Evolutionary conservation across 1,140 invertebrate species (phyloP).

Genomic region (Drosophila micromelanica): DNA sequence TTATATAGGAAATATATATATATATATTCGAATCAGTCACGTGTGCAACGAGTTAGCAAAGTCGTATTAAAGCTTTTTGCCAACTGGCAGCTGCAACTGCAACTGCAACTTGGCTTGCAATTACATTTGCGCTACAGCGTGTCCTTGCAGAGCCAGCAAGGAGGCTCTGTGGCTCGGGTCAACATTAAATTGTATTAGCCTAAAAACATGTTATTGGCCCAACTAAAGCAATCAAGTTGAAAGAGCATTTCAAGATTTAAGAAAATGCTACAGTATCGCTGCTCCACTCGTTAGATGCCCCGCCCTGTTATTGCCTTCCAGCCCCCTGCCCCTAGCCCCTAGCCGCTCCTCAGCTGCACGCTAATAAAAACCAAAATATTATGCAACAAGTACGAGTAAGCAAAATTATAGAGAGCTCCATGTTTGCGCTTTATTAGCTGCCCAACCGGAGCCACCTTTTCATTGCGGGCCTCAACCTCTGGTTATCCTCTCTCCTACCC

Average conservation of each 20-base stretch:
- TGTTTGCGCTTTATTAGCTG: conserved; percentile 74
- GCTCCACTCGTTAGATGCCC: conserved; percentile 5
- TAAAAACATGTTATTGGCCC: conserved; percentile 66
- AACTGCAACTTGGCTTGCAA: conserved; percentile 22
- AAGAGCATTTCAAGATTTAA: conserved; percentile 67
- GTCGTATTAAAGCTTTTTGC: conserved; percentile 24
- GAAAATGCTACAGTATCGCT: conserved; percentile 19
- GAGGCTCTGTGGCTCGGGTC: conserved; percentile 18
- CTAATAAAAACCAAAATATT: conserved; percentile 80
- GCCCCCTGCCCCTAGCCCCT: background rate
- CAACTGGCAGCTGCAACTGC: conserved; percentile 11
- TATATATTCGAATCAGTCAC: conserved; percentile 31
- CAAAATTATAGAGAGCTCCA: conserved; percentile 31
- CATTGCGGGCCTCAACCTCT: conserved; percentile 28
- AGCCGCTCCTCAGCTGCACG: conserved; percentile 24
- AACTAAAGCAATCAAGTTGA: conserved; percentile 66
- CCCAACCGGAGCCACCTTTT: conserved; percentile 31
- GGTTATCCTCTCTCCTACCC: background rate
- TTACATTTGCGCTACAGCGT: conserved; percentile 34
- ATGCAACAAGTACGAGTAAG: conserved; percentile 76
- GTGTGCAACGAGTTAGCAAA: conserved; percentile 22
- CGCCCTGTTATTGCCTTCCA: conserved; percentile 11
- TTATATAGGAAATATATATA: background rate
- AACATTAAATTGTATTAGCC: conserved; percentile 76
- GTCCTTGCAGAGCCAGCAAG: conserved; percentile 39